Percentiles rank a stretch among this genome's conserved stretches.
phyloP scores from a whole-genome alignment of 1,140 invertebrate species.

The Drosophila pseudoobscura region DNA sequence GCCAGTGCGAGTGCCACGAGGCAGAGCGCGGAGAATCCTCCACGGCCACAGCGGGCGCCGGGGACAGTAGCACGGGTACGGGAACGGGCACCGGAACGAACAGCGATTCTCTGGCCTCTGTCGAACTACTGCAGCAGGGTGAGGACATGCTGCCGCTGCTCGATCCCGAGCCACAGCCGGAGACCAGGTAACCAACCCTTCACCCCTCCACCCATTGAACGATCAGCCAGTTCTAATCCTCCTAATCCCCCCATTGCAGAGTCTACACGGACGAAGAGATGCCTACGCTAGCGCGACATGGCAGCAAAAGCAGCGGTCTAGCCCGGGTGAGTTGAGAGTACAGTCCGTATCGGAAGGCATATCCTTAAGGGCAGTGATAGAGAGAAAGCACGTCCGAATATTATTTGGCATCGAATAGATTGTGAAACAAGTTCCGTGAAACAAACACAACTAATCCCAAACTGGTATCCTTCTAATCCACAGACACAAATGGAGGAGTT shows the following conservation, averaged over 20 bases:
- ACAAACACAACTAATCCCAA: not conserved
- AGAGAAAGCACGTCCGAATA: too few relatives aligned
- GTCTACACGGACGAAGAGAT: constrained; percentile 67
- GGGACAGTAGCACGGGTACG: constrained; percentile 50
- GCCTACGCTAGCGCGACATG: constrained; percentile 44
- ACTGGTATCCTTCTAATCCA: not conserved
- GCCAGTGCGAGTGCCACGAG: constrained; percentile 92
- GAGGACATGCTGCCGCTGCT: constrained; percentile 78
- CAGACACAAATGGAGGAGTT: constrained; percentile 66
- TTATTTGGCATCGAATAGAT: too few relatives aligned
- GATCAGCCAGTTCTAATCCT: not conserved
- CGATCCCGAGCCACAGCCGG: constrained; percentile 58
- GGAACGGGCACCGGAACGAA: constrained; percentile 53
- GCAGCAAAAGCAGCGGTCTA: constrained; percentile 23
- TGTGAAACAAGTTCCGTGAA: too few relatives aligned
- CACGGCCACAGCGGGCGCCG: constrained; percentile 39
- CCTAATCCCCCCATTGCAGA: constrained; percentile 23
- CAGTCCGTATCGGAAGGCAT: too few relatives aligned
- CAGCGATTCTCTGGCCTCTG: constrained; percentile 67
- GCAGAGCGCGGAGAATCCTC: constrained; percentile 80
- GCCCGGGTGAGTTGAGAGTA: constrained; percentile 44
- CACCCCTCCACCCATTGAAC: not conserved
- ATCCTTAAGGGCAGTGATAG: too few relatives aligned
- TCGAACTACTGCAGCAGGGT: constrained; percentile 72
- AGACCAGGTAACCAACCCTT: constrained; percentile 40